Evolutionary conservation across 2,888 invertebrate genomes (phyloP).

Genomic region (Caradrina kadenii): DNA sequence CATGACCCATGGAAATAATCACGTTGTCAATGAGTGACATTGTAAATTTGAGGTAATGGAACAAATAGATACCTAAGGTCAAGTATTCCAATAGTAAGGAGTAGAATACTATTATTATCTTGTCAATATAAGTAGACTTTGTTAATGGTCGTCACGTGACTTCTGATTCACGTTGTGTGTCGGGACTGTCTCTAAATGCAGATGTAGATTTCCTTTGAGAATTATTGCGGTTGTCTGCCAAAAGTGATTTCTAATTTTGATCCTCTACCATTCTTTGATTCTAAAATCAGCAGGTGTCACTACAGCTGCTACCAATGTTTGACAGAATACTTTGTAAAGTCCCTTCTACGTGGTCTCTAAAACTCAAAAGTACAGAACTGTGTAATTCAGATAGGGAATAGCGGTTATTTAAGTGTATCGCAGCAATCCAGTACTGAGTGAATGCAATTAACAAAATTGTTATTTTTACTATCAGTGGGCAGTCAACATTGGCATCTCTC

Average conservation of each 20-base stretch:
- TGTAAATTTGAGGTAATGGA: constrained; percentile 53
- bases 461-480: neutral
- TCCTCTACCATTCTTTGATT: neutral
- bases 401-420: neutral
- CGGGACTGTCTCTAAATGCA: neutral
- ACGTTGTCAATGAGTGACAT: constrained; percentile 43
- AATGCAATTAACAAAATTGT: neutral
- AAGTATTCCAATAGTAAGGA: constrained; percentile 34
- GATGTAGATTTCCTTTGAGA: constrained; percentile 30
- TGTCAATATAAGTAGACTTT: constrained; percentile 13
- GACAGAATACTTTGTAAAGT: neutral
- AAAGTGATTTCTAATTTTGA: constrained; percentile 44
- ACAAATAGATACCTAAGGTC: constrained; percentile 51
- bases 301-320: constrained; percentile 16
- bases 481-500: constrained; percentile 15
- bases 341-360: neutral
- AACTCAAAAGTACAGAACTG: neutral
- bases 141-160: constrained; percentile 28
- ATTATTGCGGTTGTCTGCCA: constrained; percentile 34
- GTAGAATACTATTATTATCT: constrained; percentile 20
- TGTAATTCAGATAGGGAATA: neutral
- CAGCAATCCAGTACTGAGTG: neutral
- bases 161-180: constrained; percentile 22
- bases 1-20: constrained; percentile 39
- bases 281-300: neutral